Base-by-base conservation (phyloP, 1,140 invertebrate species). In the Drosophila ercepeae region DNA sequence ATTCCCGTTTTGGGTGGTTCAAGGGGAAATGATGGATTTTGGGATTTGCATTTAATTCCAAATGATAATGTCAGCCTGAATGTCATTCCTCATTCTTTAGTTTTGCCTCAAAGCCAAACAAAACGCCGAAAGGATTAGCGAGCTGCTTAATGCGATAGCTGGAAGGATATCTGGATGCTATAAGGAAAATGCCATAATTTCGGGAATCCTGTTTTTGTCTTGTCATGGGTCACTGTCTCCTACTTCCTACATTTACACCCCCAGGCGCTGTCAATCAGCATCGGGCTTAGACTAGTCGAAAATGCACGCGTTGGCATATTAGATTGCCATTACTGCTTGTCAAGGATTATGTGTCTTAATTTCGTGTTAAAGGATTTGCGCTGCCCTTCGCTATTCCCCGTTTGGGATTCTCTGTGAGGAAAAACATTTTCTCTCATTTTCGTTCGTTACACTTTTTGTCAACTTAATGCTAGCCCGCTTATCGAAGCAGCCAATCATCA, bases 281-380 rank as follows among this genome's bases (percentile, higher is more conserved):
- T 34, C 32, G 67, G 57, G 74, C 59, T 86, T 88, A 81, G 65
- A 52, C 60, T 45, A 78, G 48, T 58, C 59, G 59, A 88, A 88
- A 78, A 78, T 88, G 82, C 74, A 82, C 86, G 82, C 82, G 82
- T 88, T 88, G 76, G 82, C 82, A 88, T 88, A 88, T 88, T 88
- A 82, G 82, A 88, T 88, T 88, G 77, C 77, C 82, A 88, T 88
- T 88, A 82, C 82, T 82, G 83, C 78, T 82, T 88, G 82, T 88
- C 82, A 88, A 49, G 82, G 82, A 88, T 88, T 88, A 88, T 75
- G 57, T 75, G 54, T 82, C 82, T 88, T 88, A 88, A 88, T 88
- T 88, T 88, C 74, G 82, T 88, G 82, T 88, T 88, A 88, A 88
- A 82, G 82, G 82, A 89, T 88, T 88, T 88, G 39, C 74, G 61